Evolutionary conservation across 2,113 vertebrate genomes (phyloP).

Genomic region (Piaya cayana): DNA sequence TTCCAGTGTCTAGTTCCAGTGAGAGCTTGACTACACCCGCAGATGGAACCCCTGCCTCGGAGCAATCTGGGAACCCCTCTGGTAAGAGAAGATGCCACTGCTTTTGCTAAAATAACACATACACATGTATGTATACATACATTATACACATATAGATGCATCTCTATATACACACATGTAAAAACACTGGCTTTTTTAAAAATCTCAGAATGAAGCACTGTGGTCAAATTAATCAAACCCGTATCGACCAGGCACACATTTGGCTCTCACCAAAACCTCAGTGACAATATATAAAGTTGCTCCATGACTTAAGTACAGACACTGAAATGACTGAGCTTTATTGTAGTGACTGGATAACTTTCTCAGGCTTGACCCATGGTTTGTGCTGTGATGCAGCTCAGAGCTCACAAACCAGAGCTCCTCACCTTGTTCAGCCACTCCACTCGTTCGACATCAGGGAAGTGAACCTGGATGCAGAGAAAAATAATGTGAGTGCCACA

Average conservation of each 20-base stretch:
- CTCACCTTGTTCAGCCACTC: constrained; percentile 97
- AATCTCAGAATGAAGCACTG: neutral
- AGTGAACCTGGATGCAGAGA: constrained; percentile 82
- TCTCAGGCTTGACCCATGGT: neutral
- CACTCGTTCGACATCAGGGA: constrained; percentile 89
- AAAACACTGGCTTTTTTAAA: neutral
- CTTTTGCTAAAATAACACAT: neutral
- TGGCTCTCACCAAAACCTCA: neutral
- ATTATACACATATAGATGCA: neutral
- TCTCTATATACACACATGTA: neutral
- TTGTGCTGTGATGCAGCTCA: neutral
- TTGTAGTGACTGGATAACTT: neutral
- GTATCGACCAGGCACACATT: neutral
- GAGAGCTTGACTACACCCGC: neutral
- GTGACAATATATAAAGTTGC: neutral
- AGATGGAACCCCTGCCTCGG: neutral
- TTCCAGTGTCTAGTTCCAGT: neutral
- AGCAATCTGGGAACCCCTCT: neutral
- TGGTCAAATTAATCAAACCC: neutral
- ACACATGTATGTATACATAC: neutral
- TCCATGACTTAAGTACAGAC: neutral
- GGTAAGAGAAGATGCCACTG: neutral
- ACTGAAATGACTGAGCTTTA: neutral
- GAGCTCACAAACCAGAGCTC: constrained; percentile 51
- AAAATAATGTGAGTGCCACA: neutral